Base-by-base conservation (phyloP, 2,797 vertebrate species). In the Erpetoichthys calabaricus region DNA sequence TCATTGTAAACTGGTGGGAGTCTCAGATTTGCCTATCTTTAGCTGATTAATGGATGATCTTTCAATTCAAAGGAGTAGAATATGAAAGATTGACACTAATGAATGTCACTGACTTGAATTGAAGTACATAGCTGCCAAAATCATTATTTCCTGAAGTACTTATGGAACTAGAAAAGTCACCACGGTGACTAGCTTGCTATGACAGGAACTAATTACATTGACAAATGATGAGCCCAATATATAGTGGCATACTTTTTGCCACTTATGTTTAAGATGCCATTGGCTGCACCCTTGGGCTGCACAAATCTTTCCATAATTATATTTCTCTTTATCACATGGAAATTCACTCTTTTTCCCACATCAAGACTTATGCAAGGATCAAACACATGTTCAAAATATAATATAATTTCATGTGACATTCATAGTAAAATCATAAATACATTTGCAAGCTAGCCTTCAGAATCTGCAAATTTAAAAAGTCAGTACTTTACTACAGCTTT, bases 1-100 rank as follows among this genome's bases (percentile, higher is more conserved):
- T 25, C 2, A 25, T 25, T 25, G 25, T 25, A 25, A 25, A 25
- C 25, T 25, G 25, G 2, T 25, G 25, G 25, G 41, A 41, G 53
- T 42, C 25, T 43, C 41, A 54, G 41, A 42, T 42, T 54, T 54
- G 53, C 44, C 9, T 51, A 51, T 51, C 50, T 9, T 25, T 51
- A 25, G 41, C 47, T 57, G 56, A 57, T 57, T 49, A 57, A 57
- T 49, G 52, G 50, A 45, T 53, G 59, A 57, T 57, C 60, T 59
- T 67, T 67, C 56, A 60, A 63, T 64, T 68, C 67, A 61, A 63
- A 65, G 65, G 63, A 61, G 60, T 55, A 57, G 56, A 70, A 68
- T 64, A 67, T 71, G 66, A 68, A 63, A 67, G 59, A 62, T 61
- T 67, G 67, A 70, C 66, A 66, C 64, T 75, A 71, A 73, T 72